Percentiles rank a stretch among this genome's conserved stretches.
Evolutionary conservation across 2,888 invertebrate species (phyloP).

Genomic region (Orchesella flavescens): DNA sequence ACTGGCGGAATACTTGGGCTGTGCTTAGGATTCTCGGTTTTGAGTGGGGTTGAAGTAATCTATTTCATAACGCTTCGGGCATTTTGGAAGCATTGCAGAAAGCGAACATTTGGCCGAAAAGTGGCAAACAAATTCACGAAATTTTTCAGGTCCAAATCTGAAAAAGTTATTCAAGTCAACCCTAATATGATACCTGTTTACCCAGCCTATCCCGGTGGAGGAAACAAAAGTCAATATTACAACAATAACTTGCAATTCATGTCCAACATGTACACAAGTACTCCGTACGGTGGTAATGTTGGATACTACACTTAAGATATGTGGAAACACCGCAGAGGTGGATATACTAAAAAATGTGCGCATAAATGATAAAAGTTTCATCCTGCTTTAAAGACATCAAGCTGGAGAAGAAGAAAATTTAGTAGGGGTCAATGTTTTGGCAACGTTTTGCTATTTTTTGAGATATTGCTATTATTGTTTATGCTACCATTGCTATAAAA

Average conservation of each 20-base stretch:
- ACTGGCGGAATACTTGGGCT: constrained; percentile 64
- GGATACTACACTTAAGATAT: not conserved
- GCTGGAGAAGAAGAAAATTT: no score
- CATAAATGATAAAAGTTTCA: no score
- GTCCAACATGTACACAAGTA: not conserved
- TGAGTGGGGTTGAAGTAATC: constrained; percentile 66
- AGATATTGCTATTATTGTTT: no score
- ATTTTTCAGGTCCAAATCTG: not conserved
- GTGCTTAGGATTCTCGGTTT: constrained; percentile 67
- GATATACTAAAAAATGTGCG: no score
- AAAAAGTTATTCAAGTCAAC: not conserved
- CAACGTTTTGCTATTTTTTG: no score
- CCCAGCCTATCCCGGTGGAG: constrained; percentile 2
- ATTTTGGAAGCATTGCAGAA: constrained; percentile 58
- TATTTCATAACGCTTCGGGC: constrained; percentile 64
- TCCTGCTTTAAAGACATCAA: no score
- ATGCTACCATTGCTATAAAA: no score
- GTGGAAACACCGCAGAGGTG: no score
- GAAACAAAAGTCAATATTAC: not conserved
- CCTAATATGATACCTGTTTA: constrained; percentile 10
- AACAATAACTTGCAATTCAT: not conserved
- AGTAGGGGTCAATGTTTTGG: no score
- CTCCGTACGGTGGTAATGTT: not conserved
- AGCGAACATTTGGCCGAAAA: not conserved
- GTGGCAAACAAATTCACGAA: constrained; percentile 12